Evolutionary conservation across 1,140 invertebrate species (phyloP), one percentile per base, ranked within the genome.

Genomic region (Hyles vespertilio): DNA sequence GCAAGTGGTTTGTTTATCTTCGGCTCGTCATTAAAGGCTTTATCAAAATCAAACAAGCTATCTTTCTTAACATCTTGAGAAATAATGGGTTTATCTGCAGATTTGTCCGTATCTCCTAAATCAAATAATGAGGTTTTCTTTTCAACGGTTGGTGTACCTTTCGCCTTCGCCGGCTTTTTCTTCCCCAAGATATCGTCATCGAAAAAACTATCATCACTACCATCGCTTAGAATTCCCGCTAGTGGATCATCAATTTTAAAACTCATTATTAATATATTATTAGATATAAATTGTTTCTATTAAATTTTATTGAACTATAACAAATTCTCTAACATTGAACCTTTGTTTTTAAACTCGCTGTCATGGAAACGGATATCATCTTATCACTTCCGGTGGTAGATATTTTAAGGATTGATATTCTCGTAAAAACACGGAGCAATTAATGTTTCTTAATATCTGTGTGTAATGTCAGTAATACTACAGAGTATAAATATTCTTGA

Each of bases 171-270:
- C 32, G 81, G 62, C 59, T 81, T 86, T 58, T 83, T 82, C 64
- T 85, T 81, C 32, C 87, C 86, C 48, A 85, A 62, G 56, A 89
- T 81, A 74, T 90, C 81, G 69, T 89, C 89, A 70, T 89, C 85
- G 68, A 89, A 90, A 60, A 89, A 90, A 70, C 89, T 90, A 59
- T 90, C 89, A 66, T 89, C 85, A 65, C 89, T 90, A 12, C 87
- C 87, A 74, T 89, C 89, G 77, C 89, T 90, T 44, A 90, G 74
- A 64, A 90, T 87, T 59, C 84, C 89, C 22, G 87, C 89, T 62
- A 90, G 67, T 11, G 88, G 89, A 78, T 90, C 89, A 44, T 90
- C 86, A 45, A 88, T 40, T 70, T 87, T 87, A 66, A 90, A 88
- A 81, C 76, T 89, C 83, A 86, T 86, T 57, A 34, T 22, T 22